Evolutionary conservation across 1,140 invertebrate genomes (phyloP), one percentile per base, ranked within the genome.

Genomic region (Plectrocnemia conspersa): DNA sequence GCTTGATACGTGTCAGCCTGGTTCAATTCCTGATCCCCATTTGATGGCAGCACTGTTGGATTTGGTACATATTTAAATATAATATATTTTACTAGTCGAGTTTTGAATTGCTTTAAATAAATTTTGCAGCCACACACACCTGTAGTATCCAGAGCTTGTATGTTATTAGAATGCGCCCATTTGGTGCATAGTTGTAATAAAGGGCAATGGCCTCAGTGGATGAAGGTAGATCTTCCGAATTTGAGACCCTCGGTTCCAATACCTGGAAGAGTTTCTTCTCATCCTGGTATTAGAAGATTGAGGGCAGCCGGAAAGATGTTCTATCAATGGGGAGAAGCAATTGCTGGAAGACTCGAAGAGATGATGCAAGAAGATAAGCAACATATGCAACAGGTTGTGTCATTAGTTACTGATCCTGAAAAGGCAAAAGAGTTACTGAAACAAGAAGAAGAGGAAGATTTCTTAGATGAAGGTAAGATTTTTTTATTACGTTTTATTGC

Each of bases 391-490:
- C 79, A 84, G 44, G 74, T 91, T 0, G 79, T 83, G 24, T 74
- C 79, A 3, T 78, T 88, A 59, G 78, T 93, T 0, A 76, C 78
- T 0, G 93, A 96, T 70, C 91, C 94, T 33, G 79, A 78, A 25
- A 89, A 86, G 58, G 88, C 91, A 65, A 83, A 85, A 48, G 90
- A 96, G 60, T 74, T 97, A 1, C 68, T 93, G 48, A 77, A 89
- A 35, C 88, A 92, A 71, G 94, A 98, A 65, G 94, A 98, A 66
- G 92, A 98, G 65, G 97, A 99, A 76, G 94, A 99, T 71, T 99
- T 97, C 68, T 75, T 98, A 4, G 95, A 98, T 76, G 96, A 99
- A 83, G 88, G 90, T 93, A 69, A 62, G 18, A 44, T 46, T 33
- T 16, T 19, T 15, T 15, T 33, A 48, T 13, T 22, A 9, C 9